Evolutionary conservation across 1,140 invertebrate species (phyloP).

Genomic region (Ericerus pela): DNA sequence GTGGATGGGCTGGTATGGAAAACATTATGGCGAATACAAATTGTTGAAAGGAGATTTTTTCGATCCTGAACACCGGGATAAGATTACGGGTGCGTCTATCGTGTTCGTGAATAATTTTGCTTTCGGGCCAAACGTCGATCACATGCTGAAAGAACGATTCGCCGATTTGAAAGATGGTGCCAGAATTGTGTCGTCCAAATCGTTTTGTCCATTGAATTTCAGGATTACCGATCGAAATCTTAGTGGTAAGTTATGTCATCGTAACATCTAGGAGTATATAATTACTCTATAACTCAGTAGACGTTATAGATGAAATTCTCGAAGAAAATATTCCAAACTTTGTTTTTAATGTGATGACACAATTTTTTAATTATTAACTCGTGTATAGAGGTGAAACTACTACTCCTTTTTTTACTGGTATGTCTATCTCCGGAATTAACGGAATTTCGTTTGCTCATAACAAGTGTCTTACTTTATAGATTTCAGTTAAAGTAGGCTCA

Average conservation of each 20-base stretch:
- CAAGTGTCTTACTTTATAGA: no score
- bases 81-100: conserved; percentile 78
- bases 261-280: no score
- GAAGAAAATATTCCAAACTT: no score
- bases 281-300: no score
- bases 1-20: conserved; percentile 96
- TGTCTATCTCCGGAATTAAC: no score
- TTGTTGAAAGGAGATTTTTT: conserved; percentile 90
- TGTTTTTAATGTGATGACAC: no score
- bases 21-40: conserved; percentile 77
- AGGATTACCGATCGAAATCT: conserved; percentile 84
- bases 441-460: no score
- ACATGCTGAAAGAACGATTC: conserved; percentile 89
- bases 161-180: conserved; percentile 90
- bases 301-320: no score
- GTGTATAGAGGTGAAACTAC: no score
- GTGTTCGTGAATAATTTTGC: conserved; percentile 99
- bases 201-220: conserved; percentile 95
- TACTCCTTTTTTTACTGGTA: no score
- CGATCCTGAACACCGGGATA: conserved; percentile 75
- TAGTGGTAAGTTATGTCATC: conserved; percentile 46
- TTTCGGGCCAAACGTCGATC: conserved; percentile 91
- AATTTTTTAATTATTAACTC: no score
- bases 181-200: conserved; percentile 94
- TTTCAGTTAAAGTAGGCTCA: no score